Base-by-base conservation (phyloP, 2,888 invertebrate species). In the Chalcosyrphus nemorum region DNA sequence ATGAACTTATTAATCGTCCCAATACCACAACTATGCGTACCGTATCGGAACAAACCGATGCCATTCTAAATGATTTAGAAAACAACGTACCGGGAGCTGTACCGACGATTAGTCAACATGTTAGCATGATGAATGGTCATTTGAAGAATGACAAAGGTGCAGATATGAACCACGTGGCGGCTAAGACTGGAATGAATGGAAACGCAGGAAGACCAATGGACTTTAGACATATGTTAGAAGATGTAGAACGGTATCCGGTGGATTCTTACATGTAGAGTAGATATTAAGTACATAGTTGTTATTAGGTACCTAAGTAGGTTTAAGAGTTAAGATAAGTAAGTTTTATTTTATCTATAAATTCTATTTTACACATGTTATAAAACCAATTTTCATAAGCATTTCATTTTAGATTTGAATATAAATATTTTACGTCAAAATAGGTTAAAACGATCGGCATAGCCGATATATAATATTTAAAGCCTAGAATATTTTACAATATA, bases 51-150 rank as follows among this genome's bases (percentile, higher is more conserved):
- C 89, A 89, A 86, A 89, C 90, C 15, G 90, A 91, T 87, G 88
- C 90, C 15, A 89, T 91, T 45, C 75, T 92, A 2, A 90, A 91
- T 13, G 92, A 92, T 84, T 86, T 92, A 75, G 92, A 92, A 77
- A 90, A 90, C 29, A 90, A 90, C 87, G 89, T 91, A 52, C 91
- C 92, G 6, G 91, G 91, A 27, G 88, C 89, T 59, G 91, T 92
- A 87, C 92, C 92, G 87, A 92, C 92, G n/a, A 91, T 92, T 43
- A 92, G 92, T 78, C 91, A 92, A 84, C 91, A 92, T 87, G 91
- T 92, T 24, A 92, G 91, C 87, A 89, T 91, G 87, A 89, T 90
- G 88, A 92, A 92, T 87, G 92, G 91, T 7, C 89, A 91, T 86
- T 86, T 91, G 4, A 90, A 90, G 85, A 89, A 88, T 78, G 87